These are phyloP conservation scores for Episyrphus balteatus DNA, from an alignment of 1,140 invertebrate genomes.

Conservation along the genomic window DNA sequence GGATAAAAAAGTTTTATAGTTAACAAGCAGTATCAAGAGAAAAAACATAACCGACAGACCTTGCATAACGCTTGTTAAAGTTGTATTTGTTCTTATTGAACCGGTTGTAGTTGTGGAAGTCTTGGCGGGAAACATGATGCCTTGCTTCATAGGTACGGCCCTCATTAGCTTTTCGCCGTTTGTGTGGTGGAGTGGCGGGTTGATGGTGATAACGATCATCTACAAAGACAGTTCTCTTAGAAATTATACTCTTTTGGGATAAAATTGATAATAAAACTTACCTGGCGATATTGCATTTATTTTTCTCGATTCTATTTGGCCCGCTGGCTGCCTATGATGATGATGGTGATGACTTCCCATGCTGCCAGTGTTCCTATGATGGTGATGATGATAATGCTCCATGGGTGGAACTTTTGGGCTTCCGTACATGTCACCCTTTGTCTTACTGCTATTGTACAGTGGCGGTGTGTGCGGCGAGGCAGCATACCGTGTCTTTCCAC, in stretches of 20 bases:
- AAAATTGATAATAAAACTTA: too few relatives aligned
- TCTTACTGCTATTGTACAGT: constrained; percentile 4
- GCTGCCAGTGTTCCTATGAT: constrained; percentile 10
- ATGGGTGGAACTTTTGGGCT: not conserved
- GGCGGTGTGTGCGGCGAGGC: constrained; percentile 32
- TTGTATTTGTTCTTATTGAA: constrained; percentile 20
- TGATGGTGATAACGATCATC: constrained; percentile 26
- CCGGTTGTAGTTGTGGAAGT: constrained; percentile 24
- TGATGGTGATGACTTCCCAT: not conserved
- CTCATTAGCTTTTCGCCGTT: constrained; percentile 28
- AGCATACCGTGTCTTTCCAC: constrained; percentile 17
- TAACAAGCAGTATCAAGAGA: not conserved
- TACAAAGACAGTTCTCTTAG: not conserved
- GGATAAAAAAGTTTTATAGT: not conserved
- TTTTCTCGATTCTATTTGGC: constrained; percentile 14
- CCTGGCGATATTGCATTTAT: constrained; percentile 22
- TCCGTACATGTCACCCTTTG: not conserved
- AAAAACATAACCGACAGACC: constrained; percentile 6
- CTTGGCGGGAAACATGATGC: constrained; percentile 23
- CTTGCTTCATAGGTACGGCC: constrained; percentile 6
- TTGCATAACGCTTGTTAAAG: constrained; percentile 21
- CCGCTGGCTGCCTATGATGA: not conserved
- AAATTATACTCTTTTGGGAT: too few relatives aligned
- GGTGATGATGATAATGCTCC: constrained; percentile 16
- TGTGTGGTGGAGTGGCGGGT: constrained; percentile 26